Evolutionary conservation across 2,888 invertebrate genomes (phyloP), one percentile per base, ranked within the genome.

Genomic region (Apamea anceps): DNA sequence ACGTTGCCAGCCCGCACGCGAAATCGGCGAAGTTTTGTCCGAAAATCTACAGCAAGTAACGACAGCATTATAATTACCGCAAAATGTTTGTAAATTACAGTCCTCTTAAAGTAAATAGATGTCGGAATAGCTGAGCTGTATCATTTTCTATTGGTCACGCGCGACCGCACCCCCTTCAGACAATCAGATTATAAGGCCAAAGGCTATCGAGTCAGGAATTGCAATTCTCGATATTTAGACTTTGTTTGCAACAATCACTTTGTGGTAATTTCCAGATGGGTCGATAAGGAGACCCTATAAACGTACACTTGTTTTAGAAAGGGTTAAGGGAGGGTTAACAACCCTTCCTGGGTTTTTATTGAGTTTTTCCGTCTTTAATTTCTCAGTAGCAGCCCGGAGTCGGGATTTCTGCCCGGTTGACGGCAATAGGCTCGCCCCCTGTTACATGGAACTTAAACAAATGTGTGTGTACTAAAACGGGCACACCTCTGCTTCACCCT

Each of bases 171-270:
- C 82, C 78, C 87, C 83, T 60, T 28, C 57, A 51, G 42, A 48
- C 70, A 51, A 67, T 62, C 71, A 82, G 75, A 87, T 72, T 85
- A 72, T 42, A 70, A 80, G 89, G 86, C 51, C 84, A 75, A 78
- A 88, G 89, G 83, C 82, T 90, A 89, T 85, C 87, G 66, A 67
- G 75, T 25, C 77, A 86, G 85, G 86, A 87, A 88, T 86, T 82
- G 87, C 80, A 84, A 67, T 75, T 67, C 32, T 62, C 15, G 28
- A 57, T 65, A 21, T 57, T 81, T 67, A 70, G 72, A 87, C 66
- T 70, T 67, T 18, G 65, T 86, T 73, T 63, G 25, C 62, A 45
- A 5, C 15, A 21, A 62, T 54, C 45, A 57, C 60, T 71, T 72
- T 32, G 54, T 66, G 54, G 63, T n/a, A 85, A 57, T 65, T 79